Evolutionary conservation across 2,888 invertebrate species (phyloP).

Genomic region (Tetranychus truncatus): DNA sequence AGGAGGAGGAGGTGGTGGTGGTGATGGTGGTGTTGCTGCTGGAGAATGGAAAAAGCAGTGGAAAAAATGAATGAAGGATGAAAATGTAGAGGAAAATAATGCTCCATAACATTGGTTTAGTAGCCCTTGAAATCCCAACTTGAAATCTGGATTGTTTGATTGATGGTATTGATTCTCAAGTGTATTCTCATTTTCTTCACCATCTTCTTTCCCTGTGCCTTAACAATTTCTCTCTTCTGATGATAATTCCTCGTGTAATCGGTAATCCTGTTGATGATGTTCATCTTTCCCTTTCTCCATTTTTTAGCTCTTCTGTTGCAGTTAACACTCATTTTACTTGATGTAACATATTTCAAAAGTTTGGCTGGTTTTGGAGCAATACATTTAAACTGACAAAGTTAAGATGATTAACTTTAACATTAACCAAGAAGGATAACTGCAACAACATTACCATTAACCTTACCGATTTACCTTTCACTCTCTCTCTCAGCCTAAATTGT

Average conservation of each 20-base stretch:
- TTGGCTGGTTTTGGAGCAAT: no score
- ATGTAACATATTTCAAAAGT: no score
- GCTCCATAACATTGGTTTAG: neutral
- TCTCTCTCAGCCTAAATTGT: no score
- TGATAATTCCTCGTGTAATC: neutral
- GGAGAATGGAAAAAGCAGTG: neutral
- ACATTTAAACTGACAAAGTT: no score
- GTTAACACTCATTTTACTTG: neutral
- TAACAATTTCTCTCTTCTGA: neutral
- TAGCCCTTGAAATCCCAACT: conserved; percentile 1
- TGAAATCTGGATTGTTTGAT: neutral
- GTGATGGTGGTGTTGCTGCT: no score
- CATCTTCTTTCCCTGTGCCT: neutral
- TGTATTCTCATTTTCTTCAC: neutral
- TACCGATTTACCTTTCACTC: no score
- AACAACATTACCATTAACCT: no score
- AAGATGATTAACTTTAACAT: no score
- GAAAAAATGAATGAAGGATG: neutral
- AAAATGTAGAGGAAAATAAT: neutral
- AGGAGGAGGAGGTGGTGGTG: no score
- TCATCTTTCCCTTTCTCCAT: neutral
- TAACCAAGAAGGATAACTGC: no score
- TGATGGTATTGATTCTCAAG: neutral
- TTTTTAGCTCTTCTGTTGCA: neutral
- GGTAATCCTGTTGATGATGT: conserved; percentile 1